These are phyloP conservation scores for Phalanger gymnotis DNA, from an alignment of 2,797 vertebrate species.

Conservation along the genomic window DNA sequence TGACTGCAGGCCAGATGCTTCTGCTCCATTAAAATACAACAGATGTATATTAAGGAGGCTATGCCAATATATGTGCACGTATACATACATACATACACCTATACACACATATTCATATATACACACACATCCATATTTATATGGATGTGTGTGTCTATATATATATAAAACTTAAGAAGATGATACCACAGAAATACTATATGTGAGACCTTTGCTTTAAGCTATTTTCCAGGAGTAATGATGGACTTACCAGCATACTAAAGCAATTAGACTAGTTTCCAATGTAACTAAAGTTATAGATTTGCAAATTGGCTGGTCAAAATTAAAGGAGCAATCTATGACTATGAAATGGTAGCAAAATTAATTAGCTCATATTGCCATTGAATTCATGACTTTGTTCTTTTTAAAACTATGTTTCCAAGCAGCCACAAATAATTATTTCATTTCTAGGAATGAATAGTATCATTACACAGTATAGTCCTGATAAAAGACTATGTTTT, in stretches of 20 bases:
- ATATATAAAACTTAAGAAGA: not conserved
- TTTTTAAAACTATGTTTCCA: not conserved
- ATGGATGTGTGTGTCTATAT: too few relatives aligned
- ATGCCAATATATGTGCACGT: too few relatives aligned
- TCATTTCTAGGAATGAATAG: not conserved
- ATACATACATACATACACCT: too few relatives aligned
- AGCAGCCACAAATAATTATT: not conserved
- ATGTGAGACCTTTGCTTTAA: not conserved
- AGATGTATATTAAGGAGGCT: too few relatives aligned
- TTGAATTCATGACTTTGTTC: not conserved
- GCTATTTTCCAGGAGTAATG: not conserved
- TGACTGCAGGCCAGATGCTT: not conserved
- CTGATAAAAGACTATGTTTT: not conserved
- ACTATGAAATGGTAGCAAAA: slow-evolving; percentile 2
- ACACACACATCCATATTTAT: too few relatives aligned
- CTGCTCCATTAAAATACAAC: not conserved
- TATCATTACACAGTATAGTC: not conserved
- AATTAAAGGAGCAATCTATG: not conserved
- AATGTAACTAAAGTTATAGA: slow-evolving; percentile 64
- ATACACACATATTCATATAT: too few relatives aligned
- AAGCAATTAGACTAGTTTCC: not conserved
- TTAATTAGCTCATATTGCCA: not conserved
- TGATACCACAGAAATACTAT: not conserved
- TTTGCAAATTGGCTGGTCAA: slow-evolving; percentile 20
- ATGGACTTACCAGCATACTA: not conserved